Conservation (phyloP, 2,797 vertebrate species). For the Thunnus albacares region DNA sequence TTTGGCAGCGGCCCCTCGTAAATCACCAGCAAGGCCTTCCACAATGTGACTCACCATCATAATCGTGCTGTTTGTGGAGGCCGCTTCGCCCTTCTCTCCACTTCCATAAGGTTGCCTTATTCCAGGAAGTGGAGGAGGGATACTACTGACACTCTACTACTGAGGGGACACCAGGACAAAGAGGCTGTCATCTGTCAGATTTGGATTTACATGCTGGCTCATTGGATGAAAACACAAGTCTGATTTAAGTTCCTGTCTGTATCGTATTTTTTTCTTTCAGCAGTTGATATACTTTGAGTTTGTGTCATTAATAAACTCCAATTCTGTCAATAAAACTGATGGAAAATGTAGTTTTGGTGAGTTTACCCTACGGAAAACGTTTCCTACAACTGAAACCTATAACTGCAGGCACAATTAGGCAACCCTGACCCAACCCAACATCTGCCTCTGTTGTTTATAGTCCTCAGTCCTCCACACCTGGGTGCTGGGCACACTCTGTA, state of each 20-base stretch:
- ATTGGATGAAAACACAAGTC: not conserved
- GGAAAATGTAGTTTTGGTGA: not conserved
- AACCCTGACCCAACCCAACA: slow-evolving; percentile 46
- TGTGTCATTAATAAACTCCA: not conserved
- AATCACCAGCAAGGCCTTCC: slow-evolving; percentile 74
- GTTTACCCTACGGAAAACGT: not conserved
- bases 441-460: slow-evolving; percentile 58
- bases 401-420: not conserved
- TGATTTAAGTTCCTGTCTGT: not conserved
- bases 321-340: not conserved
- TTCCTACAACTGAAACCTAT: not conserved
- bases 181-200: slow-evolving; percentile 1
- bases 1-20: slow-evolving; percentile 76
- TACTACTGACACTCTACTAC: too few relatives aligned
- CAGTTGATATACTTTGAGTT: not conserved
- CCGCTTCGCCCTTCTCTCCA: slow-evolving; percentile 43
- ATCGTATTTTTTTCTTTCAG: not conserved
- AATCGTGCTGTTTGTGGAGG: slow-evolving; percentile 67
- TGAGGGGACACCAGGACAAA: slow-evolving; percentile 42
- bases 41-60: slow-evolving; percentile 75
- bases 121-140: slow-evolving; percentile 72
- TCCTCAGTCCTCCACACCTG: slow-evolving; percentile 77
- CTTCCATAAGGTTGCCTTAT: slow-evolving; percentile 42
- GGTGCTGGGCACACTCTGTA: slow-evolving; percentile 81
- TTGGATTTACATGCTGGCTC: not conserved